Evolutionary conservation across 2,113 vertebrate species (phyloP).

Genomic region (Nettapus auritus): DNA sequence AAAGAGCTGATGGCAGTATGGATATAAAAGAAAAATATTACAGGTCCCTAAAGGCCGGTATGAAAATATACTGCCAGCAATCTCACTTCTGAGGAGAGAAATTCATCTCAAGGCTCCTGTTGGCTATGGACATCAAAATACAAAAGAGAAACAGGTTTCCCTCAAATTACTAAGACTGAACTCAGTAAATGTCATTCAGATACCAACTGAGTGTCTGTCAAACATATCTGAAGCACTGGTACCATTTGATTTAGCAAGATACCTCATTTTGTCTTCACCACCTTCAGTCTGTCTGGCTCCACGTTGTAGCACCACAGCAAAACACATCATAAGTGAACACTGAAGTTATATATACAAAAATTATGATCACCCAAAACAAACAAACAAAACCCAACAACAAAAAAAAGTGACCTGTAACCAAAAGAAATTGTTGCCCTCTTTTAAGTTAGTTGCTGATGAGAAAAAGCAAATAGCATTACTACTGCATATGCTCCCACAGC

Average conservation of each 20-base stretch:
- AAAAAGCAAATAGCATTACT: not conserved
- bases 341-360: not conserved
- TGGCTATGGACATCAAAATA: not conserved
- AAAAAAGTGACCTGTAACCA: not conserved
- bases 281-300: not conserved
- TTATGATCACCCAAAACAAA: not conserved
- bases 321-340: not conserved
- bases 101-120: not conserved
- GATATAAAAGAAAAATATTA: not conserved
- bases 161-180: fast-evolving
- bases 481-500: not conserved
- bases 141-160: not conserved
- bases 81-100: not conserved
- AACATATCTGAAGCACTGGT: fast-evolving
- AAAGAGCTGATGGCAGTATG: not conserved
- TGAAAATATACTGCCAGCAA: not conserved
- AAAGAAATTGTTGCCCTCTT: not conserved
- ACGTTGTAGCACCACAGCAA: not conserved
- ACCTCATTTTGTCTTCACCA: fast-evolving
- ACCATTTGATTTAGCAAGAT: not conserved
- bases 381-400: not conserved
- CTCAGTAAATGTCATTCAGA: no score
- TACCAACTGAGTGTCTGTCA: not conserved
- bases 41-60: not conserved
- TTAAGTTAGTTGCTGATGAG: not conserved